Conservation (phyloP, 2,113 vertebrate genomes). For the Brachyhypopomus gauderio region DNA sequence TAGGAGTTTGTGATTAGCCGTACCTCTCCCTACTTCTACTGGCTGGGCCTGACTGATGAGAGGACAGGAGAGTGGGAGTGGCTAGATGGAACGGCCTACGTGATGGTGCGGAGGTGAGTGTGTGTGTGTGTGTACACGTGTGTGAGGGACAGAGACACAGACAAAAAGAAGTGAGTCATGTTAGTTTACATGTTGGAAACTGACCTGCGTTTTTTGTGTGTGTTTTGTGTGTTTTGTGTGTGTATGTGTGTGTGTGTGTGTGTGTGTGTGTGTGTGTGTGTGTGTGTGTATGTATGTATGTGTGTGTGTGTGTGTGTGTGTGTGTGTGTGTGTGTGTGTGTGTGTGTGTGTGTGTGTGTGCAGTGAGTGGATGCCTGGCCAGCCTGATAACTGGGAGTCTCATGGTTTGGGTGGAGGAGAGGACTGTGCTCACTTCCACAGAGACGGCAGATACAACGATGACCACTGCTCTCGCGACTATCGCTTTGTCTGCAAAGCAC, state of each 20-base stretch:
- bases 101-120: constrained; percentile 40
- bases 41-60: constrained; percentile 52
- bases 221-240: too few species aligned
- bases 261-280: too few species aligned
- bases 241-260: too few species aligned
- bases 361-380: constrained; percentile 69
- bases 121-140: background rate
- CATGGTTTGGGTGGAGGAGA: constrained; percentile 76
- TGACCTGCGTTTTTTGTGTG: too few species aligned
- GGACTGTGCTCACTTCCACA: constrained; percentile 74
- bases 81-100: constrained; percentile 43
- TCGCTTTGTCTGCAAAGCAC: constrained; percentile 48
- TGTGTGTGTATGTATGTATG: constrained; percentile 29
- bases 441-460: constrained; percentile 68
- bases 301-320: background rate
- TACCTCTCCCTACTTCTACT: constrained; percentile 42
- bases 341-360: constrained; percentile 33
- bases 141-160: too few species aligned
- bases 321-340: background rate
- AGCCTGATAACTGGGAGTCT: constrained; percentile 69
- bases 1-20: constrained; percentile 47
- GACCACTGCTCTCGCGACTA: constrained; percentile 63
- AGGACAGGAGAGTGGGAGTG: constrained; percentile 53
- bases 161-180: too few species aligned
- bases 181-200: too few species aligned